Conservation (phyloP, 92 coral and sea anemone species). For the Porites rus region DNA sequence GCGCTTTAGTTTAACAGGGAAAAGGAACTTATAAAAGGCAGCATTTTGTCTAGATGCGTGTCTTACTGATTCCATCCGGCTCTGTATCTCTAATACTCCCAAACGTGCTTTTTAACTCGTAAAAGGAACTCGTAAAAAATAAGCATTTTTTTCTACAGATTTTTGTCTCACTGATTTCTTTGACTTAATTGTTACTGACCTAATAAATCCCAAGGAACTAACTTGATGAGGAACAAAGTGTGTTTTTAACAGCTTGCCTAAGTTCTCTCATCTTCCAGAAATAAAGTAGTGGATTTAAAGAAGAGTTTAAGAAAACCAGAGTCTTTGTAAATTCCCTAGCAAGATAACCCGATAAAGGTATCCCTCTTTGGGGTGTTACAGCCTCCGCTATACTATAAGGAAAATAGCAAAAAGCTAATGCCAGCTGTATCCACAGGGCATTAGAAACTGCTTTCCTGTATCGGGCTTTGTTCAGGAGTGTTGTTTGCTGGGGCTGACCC, state of each 20-base stretch:
- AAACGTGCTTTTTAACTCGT: too few species aligned
- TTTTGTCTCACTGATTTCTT: too few species aligned
- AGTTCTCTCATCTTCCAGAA: constrained; percentile 28
- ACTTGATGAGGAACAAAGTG: background rate
- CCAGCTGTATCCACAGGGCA: background rate
- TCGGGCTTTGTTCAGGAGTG: background rate
- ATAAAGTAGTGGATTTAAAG: constrained; percentile 35
- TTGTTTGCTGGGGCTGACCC: background rate
- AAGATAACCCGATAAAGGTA: background rate
- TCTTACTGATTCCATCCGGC: too few species aligned
- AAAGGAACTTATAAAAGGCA: too few species aligned
- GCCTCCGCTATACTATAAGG: background rate
- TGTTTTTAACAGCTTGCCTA: constrained; percentile 14
- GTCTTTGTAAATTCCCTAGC: background rate
- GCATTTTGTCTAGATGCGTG: too few species aligned
- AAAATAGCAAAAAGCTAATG: background rate
- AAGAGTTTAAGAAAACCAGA: constrained; percentile 13
- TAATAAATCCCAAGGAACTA: too few species aligned
- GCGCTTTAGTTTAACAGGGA: too few species aligned
- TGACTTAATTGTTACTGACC: too few species aligned
- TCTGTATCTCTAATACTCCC: too few species aligned
- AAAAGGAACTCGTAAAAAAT: too few species aligned
- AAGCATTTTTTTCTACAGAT: too few species aligned
- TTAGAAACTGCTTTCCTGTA: constrained; percentile 4
- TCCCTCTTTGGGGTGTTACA: background rate